Evolutionary conservation across 2,797 vertebrate genomes (phyloP).

Genomic region (Protonibea diacanthus): DNA sequence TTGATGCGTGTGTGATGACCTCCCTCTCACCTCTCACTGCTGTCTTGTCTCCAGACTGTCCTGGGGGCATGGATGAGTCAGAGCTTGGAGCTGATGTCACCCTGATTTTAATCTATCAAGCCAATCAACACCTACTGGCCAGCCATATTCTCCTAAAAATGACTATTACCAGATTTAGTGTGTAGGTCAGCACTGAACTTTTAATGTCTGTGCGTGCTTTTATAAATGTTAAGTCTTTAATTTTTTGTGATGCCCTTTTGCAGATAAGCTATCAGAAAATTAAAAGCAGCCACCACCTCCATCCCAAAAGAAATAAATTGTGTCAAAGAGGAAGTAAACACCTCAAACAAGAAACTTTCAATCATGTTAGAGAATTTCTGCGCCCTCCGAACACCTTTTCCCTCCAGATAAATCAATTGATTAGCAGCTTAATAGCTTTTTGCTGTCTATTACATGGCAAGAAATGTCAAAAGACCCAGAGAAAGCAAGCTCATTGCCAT

Average conservation of each 20-base stretch:
- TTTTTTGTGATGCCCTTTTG: conserved; percentile 46
- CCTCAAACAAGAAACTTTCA: conserved; percentile 76
- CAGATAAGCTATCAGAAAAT: conserved; percentile 68
- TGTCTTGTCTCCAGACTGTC: conserved; percentile 55
- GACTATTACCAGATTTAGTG: conserved; percentile 3
- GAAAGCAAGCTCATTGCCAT: conserved; percentile 79
- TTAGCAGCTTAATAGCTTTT: conserved; percentile 81
- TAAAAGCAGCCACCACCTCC: conserved; percentile 46
- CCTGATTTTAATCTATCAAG: conserved; percentile 57
- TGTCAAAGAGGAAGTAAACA: conserved; percentile 62
- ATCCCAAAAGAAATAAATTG: conserved; percentile 71
- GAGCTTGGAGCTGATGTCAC: conserved; percentile 75
- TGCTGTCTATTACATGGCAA: conserved; percentile 76
- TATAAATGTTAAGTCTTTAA: conserved; percentile 8
- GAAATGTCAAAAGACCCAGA: conserved; percentile 80
- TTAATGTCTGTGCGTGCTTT: conserved; percentile 20
- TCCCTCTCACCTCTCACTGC: conserved; percentile 57
- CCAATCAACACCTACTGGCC: conserved; percentile 40
- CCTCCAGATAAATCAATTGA: conserved; percentile 78
- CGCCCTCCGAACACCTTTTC: conserved; percentile 63
- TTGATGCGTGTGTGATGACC: conserved; percentile 72
- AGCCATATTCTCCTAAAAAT: not conserved
- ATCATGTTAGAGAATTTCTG: conserved; percentile 69
- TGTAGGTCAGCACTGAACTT: conserved; percentile 6
- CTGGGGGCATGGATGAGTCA: conserved; percentile 68